Conservation (phyloP, 1,140 invertebrate genomes). For the Himalopsyche phryganea region DNA sequence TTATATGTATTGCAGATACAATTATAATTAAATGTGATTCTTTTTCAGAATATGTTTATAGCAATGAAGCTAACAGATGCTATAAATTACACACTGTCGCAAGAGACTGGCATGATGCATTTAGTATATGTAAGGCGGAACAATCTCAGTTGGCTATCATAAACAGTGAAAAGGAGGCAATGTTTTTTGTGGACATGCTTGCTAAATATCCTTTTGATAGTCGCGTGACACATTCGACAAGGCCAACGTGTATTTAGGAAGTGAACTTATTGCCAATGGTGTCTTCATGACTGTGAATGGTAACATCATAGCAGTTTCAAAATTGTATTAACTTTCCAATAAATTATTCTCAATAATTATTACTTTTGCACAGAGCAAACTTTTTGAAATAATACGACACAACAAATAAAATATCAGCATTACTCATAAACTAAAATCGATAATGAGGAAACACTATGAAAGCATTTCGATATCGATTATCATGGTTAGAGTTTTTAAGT, state of each 20-base stretch:
- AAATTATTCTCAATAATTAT: no score
- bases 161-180: conserved; percentile 29
- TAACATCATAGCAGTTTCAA: no score
- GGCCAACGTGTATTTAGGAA: conserved; percentile 35
- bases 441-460: no score
- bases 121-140: conserved; percentile 35
- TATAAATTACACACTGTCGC: conserved; percentile 37
- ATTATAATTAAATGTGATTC: no score
- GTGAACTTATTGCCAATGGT: conserved; percentile 33
- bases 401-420: no score
- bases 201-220: conserved; percentile 19
- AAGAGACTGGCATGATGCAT: conserved; percentile 34
- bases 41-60: conserved; percentile 10
- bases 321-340: no score
- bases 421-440: no score
- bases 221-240: conserved; percentile 31
- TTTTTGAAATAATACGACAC: no score
- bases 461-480: no score
- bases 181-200: conserved; percentile 15
- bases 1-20: no score
- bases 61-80: conserved; percentile 13
- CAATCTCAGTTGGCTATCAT: conserved; percentile 36
- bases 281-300: conserved; percentile 37
- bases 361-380: no score
- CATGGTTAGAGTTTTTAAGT: no score